Percentiles rank a stretch among this genome's conserved stretches.
These are phyloP conservation scores for Anas platyrhynchos DNA, from an alignment of 2,113 vertebrate genomes.

Conservation along the genomic window DNA sequence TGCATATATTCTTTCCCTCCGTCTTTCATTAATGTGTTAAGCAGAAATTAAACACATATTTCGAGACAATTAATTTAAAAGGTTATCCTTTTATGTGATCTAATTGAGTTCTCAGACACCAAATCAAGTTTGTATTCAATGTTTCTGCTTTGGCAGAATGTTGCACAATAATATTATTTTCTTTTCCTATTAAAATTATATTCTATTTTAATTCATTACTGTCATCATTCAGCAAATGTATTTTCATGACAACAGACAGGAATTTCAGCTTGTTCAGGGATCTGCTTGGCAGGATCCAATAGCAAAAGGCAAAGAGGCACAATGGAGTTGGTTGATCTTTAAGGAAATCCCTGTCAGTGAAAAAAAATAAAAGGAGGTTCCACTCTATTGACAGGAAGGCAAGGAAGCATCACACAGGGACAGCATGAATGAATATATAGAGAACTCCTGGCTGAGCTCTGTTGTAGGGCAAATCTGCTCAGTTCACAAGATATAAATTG, in stretches of 20 bases:
- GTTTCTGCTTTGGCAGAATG: neutral
- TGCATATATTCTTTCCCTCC: neutral
- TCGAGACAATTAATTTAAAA: slow-evolving; percentile 15
- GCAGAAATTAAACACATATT: slow-evolving; percentile 33
- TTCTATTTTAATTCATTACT: neutral
- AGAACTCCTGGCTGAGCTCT: neutral
- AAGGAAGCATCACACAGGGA: neutral
- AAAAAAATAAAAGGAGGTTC: neutral
- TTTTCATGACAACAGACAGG: neutral
- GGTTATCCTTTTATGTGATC: neutral
- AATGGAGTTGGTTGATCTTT: neutral
- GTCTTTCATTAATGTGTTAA: slow-evolving; percentile 16
- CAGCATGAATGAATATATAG: neutral
- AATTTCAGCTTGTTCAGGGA: neutral
- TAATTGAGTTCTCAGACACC: slow-evolving; percentile 5
- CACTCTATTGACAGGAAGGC: rapidly evolving
- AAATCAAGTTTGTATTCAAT: neutral
- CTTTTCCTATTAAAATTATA: neutral
- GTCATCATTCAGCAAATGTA: neutral
- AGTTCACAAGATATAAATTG: neutral
- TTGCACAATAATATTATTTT: neutral
- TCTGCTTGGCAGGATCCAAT: neutral
- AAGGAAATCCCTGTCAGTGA: neutral
- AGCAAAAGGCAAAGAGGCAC: neutral
- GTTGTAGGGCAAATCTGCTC: neutral